Evolutionary conservation across 2,888 invertebrate genomes (phyloP), one percentile per base, ranked within the genome.

Genomic region (Crioceris asparagi): DNA sequence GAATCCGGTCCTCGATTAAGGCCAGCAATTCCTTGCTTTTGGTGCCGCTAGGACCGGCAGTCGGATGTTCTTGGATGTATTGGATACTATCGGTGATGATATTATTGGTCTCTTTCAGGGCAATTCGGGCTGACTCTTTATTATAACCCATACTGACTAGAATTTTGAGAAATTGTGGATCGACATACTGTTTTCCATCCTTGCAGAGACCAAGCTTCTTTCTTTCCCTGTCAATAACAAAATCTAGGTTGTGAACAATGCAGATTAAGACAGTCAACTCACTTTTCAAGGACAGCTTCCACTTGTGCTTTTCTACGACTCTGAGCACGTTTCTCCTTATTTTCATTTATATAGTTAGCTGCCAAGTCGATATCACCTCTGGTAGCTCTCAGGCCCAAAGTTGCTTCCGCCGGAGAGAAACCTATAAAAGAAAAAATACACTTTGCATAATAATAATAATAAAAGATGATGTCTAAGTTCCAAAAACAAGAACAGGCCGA

Each of bases 111-210:
- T 71, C 71, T 42, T 72, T 66, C 17, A 87, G 64, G 1, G 85
- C 84, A 3, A 65, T 57, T 0, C 70, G 59, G 0, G 79, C 77
- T 5, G 74, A 59, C 4, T 70, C 65, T 14, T 71, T 67, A 4
- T 70, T 52, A 61, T 71, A 86, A 0, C 86, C 86, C 83, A 86
- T 84, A 26, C 69, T 71, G 18, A 68, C 64, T 10, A 83, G 60
- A 25, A 71, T 71, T 7, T 64, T 63, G 32, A 74, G 63, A 44
- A 71, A 65, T 34, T 61, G 60, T 11, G 64, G 60, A 48, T 66
- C 68, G 16, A 77, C 72, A 49, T 62, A 68, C 40, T 69, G 67
- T 3, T 68, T 60, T 1, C 78, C 77, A 57, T 77, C 74, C 8
- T 54, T 61, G 49, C 79, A 79, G 40, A 67, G 58, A n/a, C 79